Base-by-base conservation (phyloP, 2,113 vertebrate species). In the Corythoichthys haematopterus region DNA sequence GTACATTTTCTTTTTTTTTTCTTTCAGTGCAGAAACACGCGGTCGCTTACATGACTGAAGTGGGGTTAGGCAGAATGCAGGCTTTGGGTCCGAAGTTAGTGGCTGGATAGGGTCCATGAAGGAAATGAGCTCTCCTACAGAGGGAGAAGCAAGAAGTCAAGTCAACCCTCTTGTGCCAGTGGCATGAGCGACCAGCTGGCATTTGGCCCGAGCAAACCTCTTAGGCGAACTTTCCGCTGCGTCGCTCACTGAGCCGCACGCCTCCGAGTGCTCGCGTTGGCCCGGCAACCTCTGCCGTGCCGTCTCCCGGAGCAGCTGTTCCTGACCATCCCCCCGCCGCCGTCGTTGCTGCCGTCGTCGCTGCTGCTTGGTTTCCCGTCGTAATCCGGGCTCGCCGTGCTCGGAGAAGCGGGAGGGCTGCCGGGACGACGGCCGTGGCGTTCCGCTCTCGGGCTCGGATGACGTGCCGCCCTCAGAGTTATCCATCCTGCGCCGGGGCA, bases 71-170 rank as follows among this genome's bases (percentile, higher is more conserved):
- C 73, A 93, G 89, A 85, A 93, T 89, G 70, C 92, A 93, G 80
- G 92, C 92, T 88, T 93, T 93, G 81, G 92, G 92, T 91, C 92
- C 92, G 45, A 93, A 93, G 80, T 93, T 91, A 80, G 91, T 93
- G 72, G 88, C 91, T 71, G 92, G 92, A 76, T 91, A 92, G 1
- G 92, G 92, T 82, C 92, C 92, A 87, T 93, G 92, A 62, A 93
- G 87, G 74, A 93, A 93, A 79, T 93, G 92, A 13, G 88, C 90
- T 84, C 89, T 87, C 78, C 92, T 93, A 79, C 68, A 64, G 78
- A 53, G 48, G 57, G 61, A 15, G 28, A 36, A 68, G 58, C 33
- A 71, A 36, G 43, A 67, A 50, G 50, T 56, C 38, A 36, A 69
- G 60, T 81, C 72, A 80, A 68, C 68, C 82, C 52, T 76, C 33